Base-by-base conservation (phyloP, 2,797 vertebrate genomes). In the Danio aesculapii region DNA sequence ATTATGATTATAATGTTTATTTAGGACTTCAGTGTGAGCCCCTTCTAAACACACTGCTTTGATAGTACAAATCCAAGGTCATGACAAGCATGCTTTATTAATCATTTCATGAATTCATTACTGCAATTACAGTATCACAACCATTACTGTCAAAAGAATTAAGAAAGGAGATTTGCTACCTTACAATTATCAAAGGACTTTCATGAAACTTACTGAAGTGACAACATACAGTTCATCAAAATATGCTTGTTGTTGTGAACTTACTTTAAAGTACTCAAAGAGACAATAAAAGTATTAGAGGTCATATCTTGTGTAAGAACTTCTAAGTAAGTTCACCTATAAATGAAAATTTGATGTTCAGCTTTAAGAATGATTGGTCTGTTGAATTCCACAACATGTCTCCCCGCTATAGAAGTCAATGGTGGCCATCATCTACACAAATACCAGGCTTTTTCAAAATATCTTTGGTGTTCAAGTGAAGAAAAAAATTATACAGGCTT, bases 1-100 rank as follows among this genome's bases (percentile, higher is more conserved):
- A 47, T 43, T 16, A 77, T 57, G 10, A 77, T 59, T 44, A 64
- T 69, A 6, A n/a, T 17, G 39, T 53, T 41, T 70, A 68, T 59
- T 59, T 78, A 50, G 21, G 16, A 69, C 13, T 49, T 58, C 10
- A 41, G 59, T 69, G 21, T 6, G 66, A n/a, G 16, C 8, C 14
- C 17, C 14, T 57, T 49, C 8, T 17, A 59, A 49, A 21, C 10
- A 13, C 55, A 13, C 55, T 57, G 19, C 43, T 17, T 43, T 44
- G 30, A 71, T 44, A n/a, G 52, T 55, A 0, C 68, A 71, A 17
- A 41, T 30, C 21, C 53, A 72, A 71, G 17, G 12, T 30, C 43
- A 57, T 19, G 10, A 10, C 41, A 11, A 64, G 21, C 39, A 3
- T 11, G 16, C 11, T 64, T 64, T 17, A 44, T 63, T 13, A 16